Conservation (phyloP, 2,113 vertebrate genomes). For the Nanger granti region DNA sequence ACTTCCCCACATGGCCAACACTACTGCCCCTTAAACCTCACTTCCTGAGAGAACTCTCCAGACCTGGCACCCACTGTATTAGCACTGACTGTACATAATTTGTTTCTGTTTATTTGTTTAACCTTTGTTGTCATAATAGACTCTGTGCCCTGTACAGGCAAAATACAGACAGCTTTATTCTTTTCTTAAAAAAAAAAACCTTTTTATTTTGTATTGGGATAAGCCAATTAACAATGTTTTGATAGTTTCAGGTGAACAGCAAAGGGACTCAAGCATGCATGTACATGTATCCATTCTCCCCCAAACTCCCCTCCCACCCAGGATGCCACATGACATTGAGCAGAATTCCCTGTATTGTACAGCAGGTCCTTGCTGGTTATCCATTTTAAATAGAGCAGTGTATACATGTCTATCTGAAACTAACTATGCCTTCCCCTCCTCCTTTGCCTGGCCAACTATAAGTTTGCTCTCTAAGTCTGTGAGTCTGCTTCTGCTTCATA, state of each 20-base stretch:
- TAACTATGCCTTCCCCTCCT: not conserved
- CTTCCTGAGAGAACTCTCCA: not conserved
- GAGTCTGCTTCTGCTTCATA: not conserved
- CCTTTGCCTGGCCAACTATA: not conserved
- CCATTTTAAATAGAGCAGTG: not conserved
- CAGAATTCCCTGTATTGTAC: not conserved
- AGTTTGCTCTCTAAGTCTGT: not conserved
- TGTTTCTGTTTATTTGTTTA: not conserved
- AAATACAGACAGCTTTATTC: not conserved
- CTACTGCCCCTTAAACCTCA: not conserved
- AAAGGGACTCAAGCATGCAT: not conserved
- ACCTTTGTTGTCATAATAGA: not conserved
- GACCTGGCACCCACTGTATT: not conserved
- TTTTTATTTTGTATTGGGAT: not conserved
- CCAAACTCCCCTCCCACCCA: not conserved
- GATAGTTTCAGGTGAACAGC: not conserved
- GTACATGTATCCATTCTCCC: not conserved
- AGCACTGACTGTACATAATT: no score
- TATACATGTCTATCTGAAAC: not conserved
- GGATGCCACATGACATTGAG: not conserved
- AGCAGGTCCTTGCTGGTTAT: not conserved
- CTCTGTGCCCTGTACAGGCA: not conserved
- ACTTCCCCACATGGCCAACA: fast-evolving
- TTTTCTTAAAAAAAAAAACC: not conserved
- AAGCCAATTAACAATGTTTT: not conserved